Base-by-base conservation (phyloP, 2,888 invertebrate species). In the Cetonia aurata region DNA sequence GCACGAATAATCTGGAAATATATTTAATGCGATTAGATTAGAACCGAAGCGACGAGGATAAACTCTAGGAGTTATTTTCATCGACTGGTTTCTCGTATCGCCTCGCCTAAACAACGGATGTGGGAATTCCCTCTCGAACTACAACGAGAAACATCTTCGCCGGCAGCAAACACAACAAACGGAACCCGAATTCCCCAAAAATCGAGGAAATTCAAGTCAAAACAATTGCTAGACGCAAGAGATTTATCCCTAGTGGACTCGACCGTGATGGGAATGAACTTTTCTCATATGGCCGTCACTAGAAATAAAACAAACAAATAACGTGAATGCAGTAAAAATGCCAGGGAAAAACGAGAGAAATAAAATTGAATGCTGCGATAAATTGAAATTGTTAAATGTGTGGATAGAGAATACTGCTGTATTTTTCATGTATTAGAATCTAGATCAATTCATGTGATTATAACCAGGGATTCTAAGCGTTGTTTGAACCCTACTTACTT, bases 171-270 rank as follows among this genome's bases (percentile, higher is more conserved):
- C 19, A 59, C 19, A 59, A 59, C 44, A 59, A 59, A 59, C 42
- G 44, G 42, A 59, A 19, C 44, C 42, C 59, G 59, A 15, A 19
- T 59, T 59, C 42, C 59, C 42, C 42, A 41, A 59, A 50, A 13
- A 56, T 19, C 42, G 17, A 42, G 59, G 59, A 59, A 59, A 59
- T 59, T 12, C 19, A 59, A 59, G 59, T 59, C 59, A 59, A 59
- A 59, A 59, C 59, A 53, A 53, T 53, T 31, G 10, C 19, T 12
- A 52, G 19, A 53, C 25, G 4, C 12, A 53, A 19, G 53, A 31
- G 31, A 31, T 53, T n/a, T 0, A 53, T 53, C 31, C 53, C 53
- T n/a, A 4, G 17, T 19, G 53, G 25, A 53, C 53, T 2, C 10
- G 10, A 53, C 19, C 52, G 12, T 19, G 53, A 10, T 53, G n/a